phyloP scores from a whole-genome alignment of 2,888 invertebrate genomes.

The Anoncus sp. region DNA sequence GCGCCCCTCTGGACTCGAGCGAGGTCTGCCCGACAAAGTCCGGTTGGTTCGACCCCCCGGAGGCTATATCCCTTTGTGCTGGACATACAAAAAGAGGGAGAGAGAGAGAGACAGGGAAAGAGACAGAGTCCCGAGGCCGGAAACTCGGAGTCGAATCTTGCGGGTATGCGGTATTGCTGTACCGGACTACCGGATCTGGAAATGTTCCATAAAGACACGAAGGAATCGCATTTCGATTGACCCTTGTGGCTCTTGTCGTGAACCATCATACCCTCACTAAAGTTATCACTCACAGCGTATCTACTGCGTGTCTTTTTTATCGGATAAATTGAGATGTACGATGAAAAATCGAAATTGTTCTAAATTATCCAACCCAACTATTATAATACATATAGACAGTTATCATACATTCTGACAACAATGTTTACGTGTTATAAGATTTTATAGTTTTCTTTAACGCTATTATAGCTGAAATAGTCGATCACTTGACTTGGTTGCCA shows the following conservation, averaged over 20 bases:
- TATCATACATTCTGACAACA: too few species aligned
- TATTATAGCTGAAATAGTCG: too few species aligned
- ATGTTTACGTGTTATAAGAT: too few species aligned
- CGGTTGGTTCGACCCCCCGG: slow-evolving; percentile 53
- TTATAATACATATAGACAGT: too few species aligned
- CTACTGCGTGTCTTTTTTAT: slow-evolving; percentile 26
- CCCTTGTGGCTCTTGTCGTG: slow-evolving; percentile 52
- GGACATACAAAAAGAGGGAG: slow-evolving; percentile 42
- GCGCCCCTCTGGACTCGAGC: slow-evolving; percentile 48
- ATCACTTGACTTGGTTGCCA: too few species aligned
- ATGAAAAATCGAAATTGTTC: slow-evolving; percentile 6
- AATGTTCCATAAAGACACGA: slow-evolving; percentile 65
- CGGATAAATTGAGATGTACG: slow-evolving; percentile 5
- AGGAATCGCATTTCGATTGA: slow-evolving; percentile 63
- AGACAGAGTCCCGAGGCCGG: slow-evolving; percentile 44
- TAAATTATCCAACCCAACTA: too few species aligned
- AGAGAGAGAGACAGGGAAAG: slow-evolving; percentile 24
- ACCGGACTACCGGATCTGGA: slow-evolving; percentile 62
- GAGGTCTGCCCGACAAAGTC: slow-evolving; percentile 51
- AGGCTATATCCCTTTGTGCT: slow-evolving; percentile 57
- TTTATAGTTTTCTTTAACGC: too few species aligned
- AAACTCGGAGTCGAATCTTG: slow-evolving; percentile 61
- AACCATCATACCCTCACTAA: slow-evolving; percentile 37
- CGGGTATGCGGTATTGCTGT: slow-evolving; percentile 63
- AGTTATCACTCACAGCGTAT: slow-evolving; percentile 23